These are phyloP conservation scores for Danio kyathit DNA, from an alignment of 2,797 vertebrate genomes.

Conservation along the genomic window DNA sequence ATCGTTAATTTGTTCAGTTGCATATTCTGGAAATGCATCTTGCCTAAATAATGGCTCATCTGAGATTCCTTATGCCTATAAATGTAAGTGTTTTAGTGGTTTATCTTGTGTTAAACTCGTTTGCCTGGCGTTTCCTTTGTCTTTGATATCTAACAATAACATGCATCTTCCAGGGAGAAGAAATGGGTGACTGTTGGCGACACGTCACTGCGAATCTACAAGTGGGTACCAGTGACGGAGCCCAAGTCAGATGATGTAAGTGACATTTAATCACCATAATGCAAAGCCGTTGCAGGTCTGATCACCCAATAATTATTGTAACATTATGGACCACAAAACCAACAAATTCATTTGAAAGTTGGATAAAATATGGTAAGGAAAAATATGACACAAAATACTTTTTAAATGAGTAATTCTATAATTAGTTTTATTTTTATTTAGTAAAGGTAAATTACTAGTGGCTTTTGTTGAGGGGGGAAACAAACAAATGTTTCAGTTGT, in stretches of 20 bases:
- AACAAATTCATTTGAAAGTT: neutral
- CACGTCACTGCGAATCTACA: conserved; percentile 98
- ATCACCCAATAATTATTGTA: neutral
- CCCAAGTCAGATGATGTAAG: conserved; percentile 98
- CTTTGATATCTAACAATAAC: neutral
- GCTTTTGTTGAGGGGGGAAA: neutral
- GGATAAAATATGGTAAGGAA: no score
- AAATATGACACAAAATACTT: neutral
- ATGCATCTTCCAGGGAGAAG: conserved; percentile 88
- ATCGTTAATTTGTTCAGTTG: neutral
- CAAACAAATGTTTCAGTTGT: neutral
- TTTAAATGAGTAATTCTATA: no score
- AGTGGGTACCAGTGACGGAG: conserved; percentile 98
- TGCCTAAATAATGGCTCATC: neutral
- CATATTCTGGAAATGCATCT: neutral
- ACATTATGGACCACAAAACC: neutral
- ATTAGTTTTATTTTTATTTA: neutral
- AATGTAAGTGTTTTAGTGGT: neutral
- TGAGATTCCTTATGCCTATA: neutral
- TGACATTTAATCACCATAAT: conserved; percentile 58
- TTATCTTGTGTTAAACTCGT: neutral
- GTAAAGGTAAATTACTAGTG: neutral
- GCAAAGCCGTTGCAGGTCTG: neutral
- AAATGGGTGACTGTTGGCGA: conserved; percentile 99
- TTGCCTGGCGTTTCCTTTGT: neutral